These are phyloP conservation scores for Dendrocopos noguchii DNA, from an alignment of 2,113 vertebrate species.

Conservation along the genomic window DNA sequence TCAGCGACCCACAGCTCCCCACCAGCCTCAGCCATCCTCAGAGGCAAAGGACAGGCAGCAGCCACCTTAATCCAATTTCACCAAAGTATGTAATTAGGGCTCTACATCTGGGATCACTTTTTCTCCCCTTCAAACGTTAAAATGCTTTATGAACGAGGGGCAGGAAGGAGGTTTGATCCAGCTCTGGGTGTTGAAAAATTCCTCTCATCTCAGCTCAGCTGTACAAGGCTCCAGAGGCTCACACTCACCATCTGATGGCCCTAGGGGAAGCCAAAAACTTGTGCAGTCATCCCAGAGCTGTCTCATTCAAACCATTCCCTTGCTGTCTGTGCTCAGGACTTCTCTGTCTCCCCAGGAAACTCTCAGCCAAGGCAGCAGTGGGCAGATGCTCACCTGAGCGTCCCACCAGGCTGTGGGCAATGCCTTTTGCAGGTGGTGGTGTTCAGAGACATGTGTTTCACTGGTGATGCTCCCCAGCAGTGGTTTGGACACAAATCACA, in stretches of 20 bases:
- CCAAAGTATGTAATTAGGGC: slow-evolving; percentile 69
- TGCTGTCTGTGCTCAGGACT: not conserved
- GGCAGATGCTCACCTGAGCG: not conserved
- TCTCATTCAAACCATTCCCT: not conserved
- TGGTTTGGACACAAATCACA: not conserved
- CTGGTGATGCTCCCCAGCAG: rapidly evolving
- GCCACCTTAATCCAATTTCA: slow-evolving; percentile 69
- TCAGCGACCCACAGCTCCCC: not conserved
- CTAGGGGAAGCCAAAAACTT: slow-evolving; percentile 24
- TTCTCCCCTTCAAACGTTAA: slow-evolving; percentile 61
- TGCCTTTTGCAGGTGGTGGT: not conserved
- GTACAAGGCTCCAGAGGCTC: slow-evolving; percentile 34
- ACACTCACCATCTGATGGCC: slow-evolving; percentile 7
- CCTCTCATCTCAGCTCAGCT: slow-evolving; percentile 57
- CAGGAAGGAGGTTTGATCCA: slow-evolving; percentile 63
- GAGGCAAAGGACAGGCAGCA: slow-evolving; percentile 52
- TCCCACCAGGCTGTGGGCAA: not conserved
- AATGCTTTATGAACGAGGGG: slow-evolving; percentile 62
- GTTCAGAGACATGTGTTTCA: not conserved
- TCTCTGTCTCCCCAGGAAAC: not conserved
- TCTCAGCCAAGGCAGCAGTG: not conserved
- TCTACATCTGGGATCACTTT: slow-evolving; percentile 72
- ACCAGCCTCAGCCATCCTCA: slow-evolving; percentile 7
- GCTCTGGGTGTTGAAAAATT: slow-evolving; percentile 65
- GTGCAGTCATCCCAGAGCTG: not conserved